These are phyloP conservation scores for Lasiommata megera DNA, from an alignment of 2,888 invertebrate species.

Conservation along the genomic window DNA sequence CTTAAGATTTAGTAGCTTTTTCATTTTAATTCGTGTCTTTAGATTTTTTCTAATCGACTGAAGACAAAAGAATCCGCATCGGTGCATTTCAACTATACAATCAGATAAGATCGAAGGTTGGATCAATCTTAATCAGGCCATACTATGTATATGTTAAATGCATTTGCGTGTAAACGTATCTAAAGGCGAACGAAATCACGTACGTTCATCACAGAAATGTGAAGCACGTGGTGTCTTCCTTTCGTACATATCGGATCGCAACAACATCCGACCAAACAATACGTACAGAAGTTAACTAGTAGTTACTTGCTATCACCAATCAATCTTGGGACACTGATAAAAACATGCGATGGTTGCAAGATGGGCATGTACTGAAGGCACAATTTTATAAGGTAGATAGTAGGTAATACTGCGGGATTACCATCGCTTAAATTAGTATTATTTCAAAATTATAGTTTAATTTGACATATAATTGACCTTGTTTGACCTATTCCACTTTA, in stretches of 20 bases:
- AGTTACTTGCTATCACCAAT: too few relatives aligned
- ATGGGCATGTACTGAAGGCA: too few relatives aligned
- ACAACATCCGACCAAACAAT: conserved; percentile 63
- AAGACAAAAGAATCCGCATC: conserved; percentile 14
- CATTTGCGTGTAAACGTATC: conserved; percentile 30
- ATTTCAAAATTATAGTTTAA: too few relatives aligned
- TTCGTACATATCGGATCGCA: conserved; percentile 45
- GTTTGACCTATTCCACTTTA: too few relatives aligned
- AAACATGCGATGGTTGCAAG: too few relatives aligned
- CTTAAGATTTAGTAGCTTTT: too few relatives aligned
- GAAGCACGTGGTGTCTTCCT: conserved; percentile 57
- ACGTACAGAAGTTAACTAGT: neutral
- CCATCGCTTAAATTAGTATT: too few relatives aligned
- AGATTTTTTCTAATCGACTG: neutral
- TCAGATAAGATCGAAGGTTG: conserved; percentile 33
- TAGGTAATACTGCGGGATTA: too few relatives aligned
- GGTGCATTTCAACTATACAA: conserved; percentile 23
- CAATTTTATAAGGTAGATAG: too few relatives aligned
- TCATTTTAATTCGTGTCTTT: too few relatives aligned
- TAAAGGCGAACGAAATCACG: conserved; percentile 18
- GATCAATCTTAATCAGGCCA: conserved; percentile 14
- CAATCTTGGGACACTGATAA: too few relatives aligned
- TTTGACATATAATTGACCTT: too few relatives aligned
- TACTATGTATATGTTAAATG: conserved; percentile 28
- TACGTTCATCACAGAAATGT: conserved; percentile 42